Conservation (phyloP, 2,888 invertebrate species). For the Aradus depressus region DNA sequence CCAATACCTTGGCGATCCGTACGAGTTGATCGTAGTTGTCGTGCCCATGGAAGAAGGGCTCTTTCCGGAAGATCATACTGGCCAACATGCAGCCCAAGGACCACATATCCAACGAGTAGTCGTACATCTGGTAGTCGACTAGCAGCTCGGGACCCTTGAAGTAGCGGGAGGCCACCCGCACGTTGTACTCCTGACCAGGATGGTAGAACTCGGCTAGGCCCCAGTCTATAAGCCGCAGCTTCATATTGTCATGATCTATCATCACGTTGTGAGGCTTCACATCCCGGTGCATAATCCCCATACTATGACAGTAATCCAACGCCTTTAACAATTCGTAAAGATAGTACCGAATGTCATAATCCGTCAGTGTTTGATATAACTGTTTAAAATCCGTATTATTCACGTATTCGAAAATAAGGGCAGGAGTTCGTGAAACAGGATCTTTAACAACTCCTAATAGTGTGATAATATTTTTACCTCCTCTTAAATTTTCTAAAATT, state of each 20-base stretch:
- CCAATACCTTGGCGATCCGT: constrained; percentile 97
- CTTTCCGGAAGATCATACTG: constrained; percentile 99
- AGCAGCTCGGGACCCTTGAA: constrained; percentile 98
- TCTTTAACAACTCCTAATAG: constrained; percentile 98
- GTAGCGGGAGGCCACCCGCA: constrained; percentile 97
- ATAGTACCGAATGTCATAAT: constrained; percentile 87
- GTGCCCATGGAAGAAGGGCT: constrained; percentile 99
- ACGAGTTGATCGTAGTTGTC: constrained; percentile 99
- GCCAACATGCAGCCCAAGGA: constrained; percentile 99
- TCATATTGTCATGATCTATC: constrained; percentile 99
- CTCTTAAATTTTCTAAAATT: constrained; percentile 97
- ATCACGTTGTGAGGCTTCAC: constrained; percentile 99
- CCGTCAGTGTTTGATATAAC: constrained; percentile 97
- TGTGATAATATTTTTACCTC: constrained; percentile 98
- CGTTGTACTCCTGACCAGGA: constrained; percentile 99
- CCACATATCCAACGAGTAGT: constrained; percentile 99
- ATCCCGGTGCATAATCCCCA: constrained; percentile 99
- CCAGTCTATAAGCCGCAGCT: constrained; percentile 98
- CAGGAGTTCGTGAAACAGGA: constrained; percentile 95
- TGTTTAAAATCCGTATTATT: constrained; percentile 99
- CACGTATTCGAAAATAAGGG: constrained; percentile 98
- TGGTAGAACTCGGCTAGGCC: constrained; percentile 99
- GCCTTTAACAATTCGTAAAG: constrained; percentile 46
- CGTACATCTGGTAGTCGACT: constrained; percentile 98
- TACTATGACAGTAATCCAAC: constrained; percentile 98